phyloP scores from a whole-genome alignment of 1,140 invertebrate species.

The Hycleus cichorii region DNA sequence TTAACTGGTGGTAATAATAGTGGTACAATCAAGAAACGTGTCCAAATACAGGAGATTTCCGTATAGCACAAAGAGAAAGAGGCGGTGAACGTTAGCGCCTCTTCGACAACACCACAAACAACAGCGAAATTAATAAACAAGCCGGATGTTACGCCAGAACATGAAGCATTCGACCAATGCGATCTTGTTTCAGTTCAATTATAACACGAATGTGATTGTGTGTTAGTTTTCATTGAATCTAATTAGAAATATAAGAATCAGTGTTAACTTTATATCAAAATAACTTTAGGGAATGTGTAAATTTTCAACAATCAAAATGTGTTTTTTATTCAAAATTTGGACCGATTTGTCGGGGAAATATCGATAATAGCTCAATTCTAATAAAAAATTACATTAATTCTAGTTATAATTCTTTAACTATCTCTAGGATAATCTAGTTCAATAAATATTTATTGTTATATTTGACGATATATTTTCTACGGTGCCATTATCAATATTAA shows the following conservation, averaged over 20 bases:
- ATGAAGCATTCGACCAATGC: slow-evolving; percentile 28
- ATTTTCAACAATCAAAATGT: not conserved
- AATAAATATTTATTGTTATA: too few relatives aligned
- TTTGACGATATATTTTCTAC: too few relatives aligned
- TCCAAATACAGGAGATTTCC: slow-evolving; percentile 59
- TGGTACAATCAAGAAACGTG: slow-evolving; percentile 54
- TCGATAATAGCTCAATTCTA: too few relatives aligned
- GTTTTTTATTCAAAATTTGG: not conserved
- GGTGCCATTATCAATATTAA: too few relatives aligned
- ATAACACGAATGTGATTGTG: slow-evolving; percentile 27
- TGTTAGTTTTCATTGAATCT: slow-evolving; percentile 2
- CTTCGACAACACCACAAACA: slow-evolving; percentile 4
- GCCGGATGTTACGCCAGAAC: slow-evolving; percentile 30
- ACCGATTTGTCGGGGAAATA: too few relatives aligned
- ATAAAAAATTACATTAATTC: too few relatives aligned
- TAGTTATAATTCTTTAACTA: too few relatives aligned
- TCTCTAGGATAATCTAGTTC: too few relatives aligned
- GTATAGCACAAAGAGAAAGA: slow-evolving; percentile 47
- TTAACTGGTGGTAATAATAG: slow-evolving; percentile 20
- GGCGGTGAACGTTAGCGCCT: slow-evolving; percentile 6
- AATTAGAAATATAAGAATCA: not conserved
- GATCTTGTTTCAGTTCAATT: slow-evolving; percentile 38
- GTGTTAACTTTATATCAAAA: not conserved
- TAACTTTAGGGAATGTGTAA: not conserved
- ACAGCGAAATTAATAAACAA: not conserved